Conservation (phyloP, 2,113 vertebrate genomes). For the Lepisosteus oculatus region DNA sequence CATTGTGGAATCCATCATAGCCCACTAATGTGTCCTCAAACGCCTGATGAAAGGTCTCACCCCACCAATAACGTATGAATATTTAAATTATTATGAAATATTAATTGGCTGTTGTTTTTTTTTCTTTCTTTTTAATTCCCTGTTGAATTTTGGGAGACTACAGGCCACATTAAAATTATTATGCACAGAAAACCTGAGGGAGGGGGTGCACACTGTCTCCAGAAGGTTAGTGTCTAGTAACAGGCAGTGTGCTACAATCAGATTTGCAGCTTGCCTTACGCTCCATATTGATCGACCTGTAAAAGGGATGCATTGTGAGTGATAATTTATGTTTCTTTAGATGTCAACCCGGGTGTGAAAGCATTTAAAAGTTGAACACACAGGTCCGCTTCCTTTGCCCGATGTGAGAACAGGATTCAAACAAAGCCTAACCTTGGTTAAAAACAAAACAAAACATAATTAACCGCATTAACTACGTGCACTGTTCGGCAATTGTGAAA, state of each 20-base stretch:
- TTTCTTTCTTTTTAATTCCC: constrained; percentile 47
- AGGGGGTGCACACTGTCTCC: constrained; percentile 36
- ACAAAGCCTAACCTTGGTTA: neutral
- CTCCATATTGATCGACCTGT: constrained; percentile 64
- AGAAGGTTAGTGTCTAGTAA: constrained; percentile 54
- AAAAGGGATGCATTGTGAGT: constrained; percentile 51
- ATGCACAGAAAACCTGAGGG: constrained; percentile 2
- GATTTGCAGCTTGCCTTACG: constrained; percentile 61
- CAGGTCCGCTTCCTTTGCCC: constrained; percentile 54
- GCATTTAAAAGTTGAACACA: constrained; percentile 53
- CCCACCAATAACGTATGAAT: constrained; percentile 76
- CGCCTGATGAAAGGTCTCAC: constrained; percentile 71
- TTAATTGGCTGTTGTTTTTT: constrained; percentile 48
- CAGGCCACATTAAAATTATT: constrained; percentile 25
- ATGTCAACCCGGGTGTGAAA: constrained; percentile 44
- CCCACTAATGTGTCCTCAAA: constrained; percentile 50
- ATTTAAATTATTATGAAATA: constrained; percentile 83
- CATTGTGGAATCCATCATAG: constrained; percentile 48
- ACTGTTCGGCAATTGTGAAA: neutral
- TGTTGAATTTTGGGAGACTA: constrained; percentile 30
- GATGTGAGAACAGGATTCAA: constrained; percentile 13
- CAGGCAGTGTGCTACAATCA: constrained; percentile 60
- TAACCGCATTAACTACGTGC: neutral
- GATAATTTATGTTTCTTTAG: constrained; percentile 66
- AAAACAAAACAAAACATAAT: neutral